These are phyloP conservation scores for Pammene aurita DNA, from an alignment of 2,888 invertebrate species.

Conservation along the genomic window DNA sequence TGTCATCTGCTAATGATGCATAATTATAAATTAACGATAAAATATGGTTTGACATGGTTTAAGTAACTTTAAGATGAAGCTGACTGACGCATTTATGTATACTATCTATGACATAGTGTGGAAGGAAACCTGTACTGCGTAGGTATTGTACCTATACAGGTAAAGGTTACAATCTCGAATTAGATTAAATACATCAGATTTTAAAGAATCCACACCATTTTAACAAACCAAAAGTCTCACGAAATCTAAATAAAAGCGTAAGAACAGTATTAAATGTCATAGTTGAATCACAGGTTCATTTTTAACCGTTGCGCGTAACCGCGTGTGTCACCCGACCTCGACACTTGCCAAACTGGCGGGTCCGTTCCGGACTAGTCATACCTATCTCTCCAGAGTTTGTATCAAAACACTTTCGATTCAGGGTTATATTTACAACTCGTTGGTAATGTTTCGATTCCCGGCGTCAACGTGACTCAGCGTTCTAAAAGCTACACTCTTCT, in stretches of 20 bases:
- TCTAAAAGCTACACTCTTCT: too few relatives aligned
- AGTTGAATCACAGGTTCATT: constrained; percentile 40
- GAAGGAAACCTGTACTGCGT: too few relatives aligned
- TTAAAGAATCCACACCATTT: neutral
- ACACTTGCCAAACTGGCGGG: constrained; percentile 36
- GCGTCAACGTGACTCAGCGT: constrained; percentile 4
- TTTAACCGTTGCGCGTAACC: constrained; percentile 39
- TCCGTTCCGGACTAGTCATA: constrained; percentile 37
- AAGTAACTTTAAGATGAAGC: too few relatives aligned
- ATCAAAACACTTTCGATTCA: constrained; percentile 36
- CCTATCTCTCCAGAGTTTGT: constrained; percentile 28
- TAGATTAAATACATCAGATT: too few relatives aligned
- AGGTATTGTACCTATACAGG: neutral
- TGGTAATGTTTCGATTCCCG: constrained; percentile 12
- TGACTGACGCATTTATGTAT: too few relatives aligned
- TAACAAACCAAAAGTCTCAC: neutral
- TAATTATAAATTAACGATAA: too few relatives aligned
- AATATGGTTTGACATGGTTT: too few relatives aligned
- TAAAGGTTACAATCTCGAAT: too few relatives aligned
- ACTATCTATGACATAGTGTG: too few relatives aligned
- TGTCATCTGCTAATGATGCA: too few relatives aligned
- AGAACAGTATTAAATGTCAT: constrained; percentile 34
- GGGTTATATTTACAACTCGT: constrained; percentile 23
- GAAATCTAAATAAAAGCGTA: constrained; percentile 23
- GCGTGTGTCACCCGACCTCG: constrained; percentile 39